A percentile compares a stretch with the other conserved stretches of the same genome.
These are phyloP conservation scores for Gracilinanus agilis DNA, from an alignment of 2,113 vertebrate species.

Conservation along the genomic window DNA sequence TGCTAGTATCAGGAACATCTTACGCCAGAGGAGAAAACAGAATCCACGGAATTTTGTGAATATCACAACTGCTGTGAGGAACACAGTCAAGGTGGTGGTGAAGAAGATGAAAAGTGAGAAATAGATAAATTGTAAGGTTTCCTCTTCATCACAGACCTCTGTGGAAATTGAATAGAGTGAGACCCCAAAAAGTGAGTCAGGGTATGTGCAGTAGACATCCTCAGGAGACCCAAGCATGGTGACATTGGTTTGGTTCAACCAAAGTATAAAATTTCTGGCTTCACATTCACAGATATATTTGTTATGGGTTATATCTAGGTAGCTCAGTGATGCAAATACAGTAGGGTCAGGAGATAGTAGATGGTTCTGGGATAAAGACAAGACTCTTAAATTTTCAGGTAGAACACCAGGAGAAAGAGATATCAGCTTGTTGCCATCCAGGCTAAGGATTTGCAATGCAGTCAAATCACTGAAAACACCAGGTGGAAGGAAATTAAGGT, in stretches of 20 bases:
- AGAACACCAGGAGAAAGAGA: conserved; percentile 83
- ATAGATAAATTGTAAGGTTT: conserved; percentile 80
- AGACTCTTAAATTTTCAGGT: conserved; percentile 83
- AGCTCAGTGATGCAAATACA: conserved; percentile 82
- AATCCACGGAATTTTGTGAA: conserved; percentile 83
- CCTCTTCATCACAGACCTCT: conserved; percentile 83
- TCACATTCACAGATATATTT: conserved; percentile 89
- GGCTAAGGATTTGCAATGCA: conserved; percentile 85
- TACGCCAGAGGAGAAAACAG: conserved; percentile 87
- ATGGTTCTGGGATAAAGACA: conserved; percentile 89
- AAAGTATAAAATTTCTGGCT: conserved; percentile 84
- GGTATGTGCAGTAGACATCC: conserved; percentile 86
- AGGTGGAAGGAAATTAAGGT: conserved; percentile 86
- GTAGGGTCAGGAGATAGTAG: conserved; percentile 88
- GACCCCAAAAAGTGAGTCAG: conserved; percentile 60
- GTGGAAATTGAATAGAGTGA: conserved; percentile 73
- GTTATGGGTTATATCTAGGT: conserved; percentile 86
- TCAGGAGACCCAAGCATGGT: conserved; percentile 72
- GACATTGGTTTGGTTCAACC: conserved; percentile 88
- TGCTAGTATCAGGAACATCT: conserved; percentile 76
- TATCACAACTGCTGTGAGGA: conserved; percentile 68
- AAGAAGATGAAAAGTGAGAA: conserved; percentile 84
- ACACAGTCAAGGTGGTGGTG: conserved; percentile 43
- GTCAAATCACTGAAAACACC: conserved; percentile 87
- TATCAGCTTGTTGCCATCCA: conserved; percentile 88